phyloP scores from a whole-genome alignment of 2,113 vertebrate species.

The Syrmaticus mikado region DNA sequence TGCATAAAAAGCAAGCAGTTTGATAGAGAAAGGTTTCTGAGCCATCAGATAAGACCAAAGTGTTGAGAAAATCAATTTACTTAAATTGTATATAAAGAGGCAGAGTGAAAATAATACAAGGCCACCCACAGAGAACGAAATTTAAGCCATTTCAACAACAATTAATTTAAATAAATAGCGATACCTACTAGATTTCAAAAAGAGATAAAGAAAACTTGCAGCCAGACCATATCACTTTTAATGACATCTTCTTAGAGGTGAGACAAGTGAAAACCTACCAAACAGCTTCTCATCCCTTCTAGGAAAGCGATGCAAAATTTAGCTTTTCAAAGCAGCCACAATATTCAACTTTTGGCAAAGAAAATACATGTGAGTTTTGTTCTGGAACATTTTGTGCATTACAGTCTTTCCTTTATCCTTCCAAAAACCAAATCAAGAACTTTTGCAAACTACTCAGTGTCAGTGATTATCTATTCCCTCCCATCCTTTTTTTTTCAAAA shows the following conservation, averaged over 20 bases:
- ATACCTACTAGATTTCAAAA: conserved; percentile 17
- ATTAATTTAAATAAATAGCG: conserved; percentile 8
- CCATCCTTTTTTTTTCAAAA: not conserved
- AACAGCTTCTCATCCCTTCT: not conserved
- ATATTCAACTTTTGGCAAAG: conserved; percentile 6
- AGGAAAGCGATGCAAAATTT: not conserved
- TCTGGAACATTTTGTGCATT: conserved; percentile 47
- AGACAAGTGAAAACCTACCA: not conserved
- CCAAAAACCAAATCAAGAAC: not conserved
- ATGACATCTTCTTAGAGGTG: not conserved
- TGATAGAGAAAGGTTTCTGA: not conserved
- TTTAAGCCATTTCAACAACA: conserved; percentile 22
- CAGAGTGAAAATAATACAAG: not conserved
- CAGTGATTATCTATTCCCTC: not conserved
- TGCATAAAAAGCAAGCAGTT: not conserved
- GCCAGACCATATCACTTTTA: not conserved
- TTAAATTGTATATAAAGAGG: not conserved
- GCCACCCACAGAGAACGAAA: conserved; percentile 15
- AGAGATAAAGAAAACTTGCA: not conserved
- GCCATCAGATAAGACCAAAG: not conserved
- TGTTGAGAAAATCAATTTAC: not conserved
- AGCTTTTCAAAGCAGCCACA: conserved; percentile 1
- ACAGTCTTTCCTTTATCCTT: not conserved
- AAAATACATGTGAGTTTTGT: not conserved
- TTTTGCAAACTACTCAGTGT: not conserved